Conservation (phyloP, 2,113 vertebrate species). For the Ictalurus punctatus region DNA sequence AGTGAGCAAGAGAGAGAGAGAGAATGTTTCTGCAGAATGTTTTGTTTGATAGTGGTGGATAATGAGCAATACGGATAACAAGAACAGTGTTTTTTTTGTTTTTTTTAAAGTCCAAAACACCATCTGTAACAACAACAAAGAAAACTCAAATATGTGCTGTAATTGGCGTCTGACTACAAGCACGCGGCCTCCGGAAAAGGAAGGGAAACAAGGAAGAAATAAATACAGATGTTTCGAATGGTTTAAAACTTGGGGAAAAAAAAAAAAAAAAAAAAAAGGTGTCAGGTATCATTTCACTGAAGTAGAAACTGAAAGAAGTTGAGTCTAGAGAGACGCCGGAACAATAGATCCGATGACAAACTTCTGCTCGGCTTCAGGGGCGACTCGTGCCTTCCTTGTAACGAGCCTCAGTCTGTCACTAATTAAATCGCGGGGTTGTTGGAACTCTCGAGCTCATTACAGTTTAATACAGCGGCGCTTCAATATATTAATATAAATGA, state of each 20-base stretch:
- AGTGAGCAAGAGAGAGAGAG: not conserved
- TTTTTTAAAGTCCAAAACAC: not conserved
- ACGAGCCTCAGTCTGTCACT: not conserved
- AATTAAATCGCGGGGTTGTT: not conserved
- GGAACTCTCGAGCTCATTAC: not conserved
- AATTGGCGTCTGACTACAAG: not conserved
- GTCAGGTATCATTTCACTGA: not conserved
- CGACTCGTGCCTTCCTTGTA: slow-evolving; percentile 20
- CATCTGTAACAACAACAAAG: slow-evolving; percentile 16
- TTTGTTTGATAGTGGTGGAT: slow-evolving; percentile 5
- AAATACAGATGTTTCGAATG: slow-evolving; percentile 8
- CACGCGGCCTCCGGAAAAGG: not conserved
- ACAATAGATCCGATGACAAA: slow-evolving; percentile 31
- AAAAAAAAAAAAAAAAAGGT: not conserved
- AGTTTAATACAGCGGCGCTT: not conserved
- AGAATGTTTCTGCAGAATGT: not conserved
- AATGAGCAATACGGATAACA: slow-evolving; percentile 30
- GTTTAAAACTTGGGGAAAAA: not conserved
- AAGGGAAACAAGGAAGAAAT: not conserved
- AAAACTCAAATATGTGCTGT: slow-evolving; percentile 3
- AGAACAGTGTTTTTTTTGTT: not conserved
- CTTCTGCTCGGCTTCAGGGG: slow-evolving; percentile 20
- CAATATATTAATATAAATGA: slow-evolving; percentile 14
- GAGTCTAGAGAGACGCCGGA: not conserved
- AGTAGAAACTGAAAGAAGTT: not conserved